Conservation (phyloP, 64 coral and sea anemone species). For the Porites australiensis region DNA sequence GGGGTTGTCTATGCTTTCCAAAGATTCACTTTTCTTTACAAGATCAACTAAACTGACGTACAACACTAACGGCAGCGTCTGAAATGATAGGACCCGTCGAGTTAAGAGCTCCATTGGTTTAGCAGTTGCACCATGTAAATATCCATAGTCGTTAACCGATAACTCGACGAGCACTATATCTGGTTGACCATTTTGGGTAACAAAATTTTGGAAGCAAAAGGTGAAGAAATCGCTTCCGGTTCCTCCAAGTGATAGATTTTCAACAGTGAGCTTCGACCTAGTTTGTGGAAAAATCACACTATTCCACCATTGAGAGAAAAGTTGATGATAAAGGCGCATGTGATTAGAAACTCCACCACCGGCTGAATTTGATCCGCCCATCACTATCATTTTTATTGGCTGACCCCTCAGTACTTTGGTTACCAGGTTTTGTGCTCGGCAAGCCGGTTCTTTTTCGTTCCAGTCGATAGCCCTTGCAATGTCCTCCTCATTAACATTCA, state of each 20-base stretch:
- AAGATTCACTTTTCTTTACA: neutral
- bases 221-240: constrained; percentile 90
- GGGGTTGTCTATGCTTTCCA: neutral
- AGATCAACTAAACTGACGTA: constrained; percentile 48
- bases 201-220: constrained; percentile 75
- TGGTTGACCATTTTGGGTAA: neutral
- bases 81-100: neutral
- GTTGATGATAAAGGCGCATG: constrained; percentile 51
- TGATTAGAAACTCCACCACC: constrained; percentile 69
- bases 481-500: neutral
- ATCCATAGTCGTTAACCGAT: constrained; percentile 53
- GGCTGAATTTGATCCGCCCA: constrained; percentile 87
- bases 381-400: constrained; percentile 72
- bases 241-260: constrained; percentile 72
- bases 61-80: constrained; percentile 25
- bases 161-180: constrained; percentile 51
- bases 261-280: constrained; percentile 35
- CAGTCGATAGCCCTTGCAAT: neutral
- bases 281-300: constrained; percentile 47
- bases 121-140: constrained; percentile 11
- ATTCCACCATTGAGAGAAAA: constrained; percentile 72
- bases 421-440: neutral
- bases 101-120: constrained; percentile 50
- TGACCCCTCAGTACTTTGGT: constrained; percentile 49
- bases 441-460: constrained; percentile 2